Percentiles rank a stretch among this genome's conserved stretches.
phyloP scores from a whole-genome alignment of 2,797 vertebrate genomes.

The Sternotherus odoratus region DNA sequence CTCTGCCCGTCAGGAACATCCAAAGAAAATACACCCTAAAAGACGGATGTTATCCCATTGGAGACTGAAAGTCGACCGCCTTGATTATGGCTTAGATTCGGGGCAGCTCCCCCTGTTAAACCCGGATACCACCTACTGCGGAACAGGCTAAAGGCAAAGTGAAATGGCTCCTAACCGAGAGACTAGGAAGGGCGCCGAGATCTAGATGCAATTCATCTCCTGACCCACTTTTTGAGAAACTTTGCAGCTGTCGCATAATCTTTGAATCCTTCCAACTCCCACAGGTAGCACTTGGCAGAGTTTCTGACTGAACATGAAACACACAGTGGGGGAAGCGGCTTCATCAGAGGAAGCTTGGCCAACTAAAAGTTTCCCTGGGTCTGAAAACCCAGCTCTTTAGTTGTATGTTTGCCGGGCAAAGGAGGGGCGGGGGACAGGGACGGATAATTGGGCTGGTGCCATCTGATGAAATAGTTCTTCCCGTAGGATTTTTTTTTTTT shows the following conservation, averaged over 20 bases:
- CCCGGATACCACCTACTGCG: background rate
- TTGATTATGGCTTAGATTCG: background rate
- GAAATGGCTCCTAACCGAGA: background rate
- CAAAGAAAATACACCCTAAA: background rate
- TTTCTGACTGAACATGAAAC: background rate
- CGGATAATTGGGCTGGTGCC: background rate
- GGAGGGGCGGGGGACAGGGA: background rate
- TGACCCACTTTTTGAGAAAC: background rate
- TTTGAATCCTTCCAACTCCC: background rate
- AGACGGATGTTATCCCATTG: background rate
- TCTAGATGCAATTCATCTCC: background rate
- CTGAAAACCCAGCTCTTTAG: background rate
- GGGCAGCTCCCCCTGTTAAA: background rate
- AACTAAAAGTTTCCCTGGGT: background rate
- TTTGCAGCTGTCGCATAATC: background rate
- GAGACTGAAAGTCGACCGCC: background rate
- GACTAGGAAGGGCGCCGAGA: background rate
- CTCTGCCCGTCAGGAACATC: background rate
- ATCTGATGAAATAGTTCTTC: accelerated
- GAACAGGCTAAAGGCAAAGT: background rate
- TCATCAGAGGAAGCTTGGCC: background rate
- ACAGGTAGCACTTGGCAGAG: background rate
- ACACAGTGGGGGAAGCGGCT: background rate
- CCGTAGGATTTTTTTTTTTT: background rate
- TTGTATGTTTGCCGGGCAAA: accelerated